Evolutionary conservation across 2,797 vertebrate genomes (phyloP), one percentile per base, ranked within the genome.

Genomic region (Bradypodion pumilum): DNA sequence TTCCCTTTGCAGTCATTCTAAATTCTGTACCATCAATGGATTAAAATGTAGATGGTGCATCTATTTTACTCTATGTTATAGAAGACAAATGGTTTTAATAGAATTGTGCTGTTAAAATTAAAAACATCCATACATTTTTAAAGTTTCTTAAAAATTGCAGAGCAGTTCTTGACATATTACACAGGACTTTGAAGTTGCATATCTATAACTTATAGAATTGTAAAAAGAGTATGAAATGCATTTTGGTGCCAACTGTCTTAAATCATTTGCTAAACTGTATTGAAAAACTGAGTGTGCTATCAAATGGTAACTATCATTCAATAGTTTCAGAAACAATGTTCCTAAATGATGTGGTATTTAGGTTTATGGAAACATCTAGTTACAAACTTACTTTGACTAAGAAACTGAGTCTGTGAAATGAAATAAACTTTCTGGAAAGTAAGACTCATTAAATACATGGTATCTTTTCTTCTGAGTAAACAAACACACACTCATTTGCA

Each of bases 391-490:
- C 16, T 69, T 76, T 59, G 60, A 37, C 37, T 44, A 44, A 27
- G 16, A 12, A 60, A 37, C 49, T 66, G 56, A 79, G 10, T 15
- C 27, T 63, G 7, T 25, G n/a, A 66, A 29, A 25, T 35, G 74
- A 82, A 74, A 74, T 60, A 52, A 66, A 37, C 25, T 80, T 68
- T 25, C 46, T n/a, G 19, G 69, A n/a, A 32, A 82, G 40, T 74
- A n/a, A 77, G 3, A 42, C 37, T 37, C 37, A 42, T 44, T 7
- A 21, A 35, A 56, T 16, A 8, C 19, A 52, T 9, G 40, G 35
- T 13, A 63, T 32, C 72, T 74, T 52, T 63, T 35, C 15, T 62
- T 62, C 40, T 49, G 59, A 80, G 46, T 74, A 80, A 82, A 81
- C 56, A 81, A 73, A 37, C 3, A 21, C 25, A n/a, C 70, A 49